phyloP scores from a whole-genome alignment of 64 coral and sea anemone species.

The Stichodactyla mertensii region DNA sequence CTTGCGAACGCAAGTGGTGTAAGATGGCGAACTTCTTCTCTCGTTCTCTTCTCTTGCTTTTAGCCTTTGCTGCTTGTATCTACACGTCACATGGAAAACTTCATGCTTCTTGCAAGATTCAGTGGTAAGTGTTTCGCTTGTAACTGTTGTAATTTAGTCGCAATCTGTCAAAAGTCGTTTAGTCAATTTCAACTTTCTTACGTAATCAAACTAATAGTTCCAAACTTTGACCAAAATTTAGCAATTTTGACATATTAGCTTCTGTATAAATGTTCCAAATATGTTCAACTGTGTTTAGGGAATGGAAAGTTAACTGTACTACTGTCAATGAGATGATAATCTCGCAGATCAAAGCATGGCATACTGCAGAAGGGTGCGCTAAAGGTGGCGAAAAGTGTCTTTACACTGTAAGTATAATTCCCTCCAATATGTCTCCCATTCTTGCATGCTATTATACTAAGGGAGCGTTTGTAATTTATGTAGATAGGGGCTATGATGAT shows the following conservation, averaged over 20 bases:
- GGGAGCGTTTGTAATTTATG: no score
- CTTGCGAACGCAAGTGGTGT: not conserved
- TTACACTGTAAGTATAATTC: conserved; percentile 46
- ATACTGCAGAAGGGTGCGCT: conserved; percentile 35
- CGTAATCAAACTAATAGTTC: not conserved
- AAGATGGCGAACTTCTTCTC: not conserved
- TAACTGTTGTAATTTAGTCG: no score
- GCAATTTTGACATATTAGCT: not conserved
- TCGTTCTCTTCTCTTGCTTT: not conserved
- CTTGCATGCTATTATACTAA: no score
- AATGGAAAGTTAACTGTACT: conserved; percentile 67
- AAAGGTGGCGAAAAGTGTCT: conserved; percentile 92
- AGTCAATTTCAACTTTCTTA: not conserved
- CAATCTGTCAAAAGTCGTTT: not conserved
- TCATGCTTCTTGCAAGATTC: conserved; percentile 77
- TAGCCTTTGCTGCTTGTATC: not conserved
- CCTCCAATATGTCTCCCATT: no score
- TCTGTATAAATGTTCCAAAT: no score
- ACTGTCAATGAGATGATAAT: conserved; percentile 56
- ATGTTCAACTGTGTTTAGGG: conserved; percentile 21
- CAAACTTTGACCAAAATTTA: not conserved
- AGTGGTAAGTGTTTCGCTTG: conserved; percentile 45
- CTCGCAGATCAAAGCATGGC: conserved; percentile 74
- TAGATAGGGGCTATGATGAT: no score
- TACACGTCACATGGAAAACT: not conserved